These are phyloP conservation scores for Muschampia plurimacula DNA, from an alignment of 2,888 invertebrate genomes.

Conservation along the genomic window DNA sequence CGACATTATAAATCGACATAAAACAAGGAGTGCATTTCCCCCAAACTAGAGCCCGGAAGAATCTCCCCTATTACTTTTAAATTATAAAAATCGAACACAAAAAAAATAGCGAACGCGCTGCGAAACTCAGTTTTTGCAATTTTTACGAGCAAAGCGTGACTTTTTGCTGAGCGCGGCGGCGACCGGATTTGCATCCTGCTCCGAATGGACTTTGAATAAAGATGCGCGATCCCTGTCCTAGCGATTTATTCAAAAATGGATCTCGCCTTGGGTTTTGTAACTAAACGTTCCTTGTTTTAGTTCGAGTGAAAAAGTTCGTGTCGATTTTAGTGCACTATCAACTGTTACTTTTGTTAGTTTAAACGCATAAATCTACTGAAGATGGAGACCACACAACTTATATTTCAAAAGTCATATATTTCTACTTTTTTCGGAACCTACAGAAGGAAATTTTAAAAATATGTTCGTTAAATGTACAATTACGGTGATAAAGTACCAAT, in stretches of 20 bases:
- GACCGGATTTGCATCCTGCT: slow-evolving; percentile 61
- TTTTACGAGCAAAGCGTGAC: slow-evolving; percentile 66
- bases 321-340: not conserved
- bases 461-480: no score
- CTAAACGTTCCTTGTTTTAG: slow-evolving; percentile 7
- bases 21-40: no score
- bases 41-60: not conserved
- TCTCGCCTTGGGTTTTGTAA: not conserved
- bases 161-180: slow-evolving; percentile 57
- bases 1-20: slow-evolving; percentile 42
- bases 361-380: no score
- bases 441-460: not conserved
- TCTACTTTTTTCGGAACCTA: not conserved
- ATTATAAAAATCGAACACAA: not conserved
- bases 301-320: not conserved
- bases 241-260: slow-evolving; percentile 40
- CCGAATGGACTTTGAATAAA: slow-evolving; percentile 57
- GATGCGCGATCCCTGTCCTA: slow-evolving; percentile 33
- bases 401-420: no score
- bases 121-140: slow-evolving; percentile 49
- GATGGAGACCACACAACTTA: no score
- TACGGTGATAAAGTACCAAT: not conserved
- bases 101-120: slow-evolving; percentile 37
- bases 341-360: not conserved
- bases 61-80: not conserved